phyloP scores from a whole-genome alignment of 1,140 invertebrate species.

The Listronotus bonariensis region DNA sequence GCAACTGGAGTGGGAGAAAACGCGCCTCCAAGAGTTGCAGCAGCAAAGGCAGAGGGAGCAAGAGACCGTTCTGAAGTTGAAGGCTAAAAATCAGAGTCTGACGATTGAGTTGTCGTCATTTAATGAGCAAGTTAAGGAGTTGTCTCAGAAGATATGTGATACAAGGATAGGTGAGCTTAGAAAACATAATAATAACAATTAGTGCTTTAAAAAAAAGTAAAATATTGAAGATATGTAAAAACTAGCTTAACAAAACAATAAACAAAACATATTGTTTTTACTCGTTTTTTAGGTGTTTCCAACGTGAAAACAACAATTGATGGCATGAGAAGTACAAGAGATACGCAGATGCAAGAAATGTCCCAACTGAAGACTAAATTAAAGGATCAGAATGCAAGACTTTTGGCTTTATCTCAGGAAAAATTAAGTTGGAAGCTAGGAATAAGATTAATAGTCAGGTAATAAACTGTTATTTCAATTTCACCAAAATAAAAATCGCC shows the following conservation, averaged over 20 bases:
- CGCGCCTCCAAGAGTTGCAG: constrained; percentile 83
- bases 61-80: constrained; percentile 84
- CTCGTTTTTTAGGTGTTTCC: constrained; percentile 67
- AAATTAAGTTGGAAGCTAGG: constrained; percentile 78
- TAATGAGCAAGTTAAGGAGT: constrained; percentile 72
- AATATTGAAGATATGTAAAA: no score
- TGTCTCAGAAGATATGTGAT: constrained; percentile 86
- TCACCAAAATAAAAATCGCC: no score
- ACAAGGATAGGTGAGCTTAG: constrained; percentile 68
- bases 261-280: not conserved
- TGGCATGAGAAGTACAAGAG: constrained; percentile 90
- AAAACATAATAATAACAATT: no score
- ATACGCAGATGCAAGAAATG: constrained; percentile 89
- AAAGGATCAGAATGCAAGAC: constrained; percentile 82
- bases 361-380: constrained; percentile 81
- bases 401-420: constrained; percentile 81
- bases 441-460: constrained; percentile 63
- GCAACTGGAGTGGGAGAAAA: constrained; percentile 95
- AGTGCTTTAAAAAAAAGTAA: no score
- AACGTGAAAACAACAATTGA: constrained; percentile 95
- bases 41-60: constrained; percentile 85
- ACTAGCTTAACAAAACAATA: no score
- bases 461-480: no score
- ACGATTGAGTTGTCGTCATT: constrained; percentile 79
- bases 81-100: constrained; percentile 87